Evolutionary conservation across 2,797 vertebrate genomes (phyloP).

Genomic region (Nothura maculosa): DNA sequence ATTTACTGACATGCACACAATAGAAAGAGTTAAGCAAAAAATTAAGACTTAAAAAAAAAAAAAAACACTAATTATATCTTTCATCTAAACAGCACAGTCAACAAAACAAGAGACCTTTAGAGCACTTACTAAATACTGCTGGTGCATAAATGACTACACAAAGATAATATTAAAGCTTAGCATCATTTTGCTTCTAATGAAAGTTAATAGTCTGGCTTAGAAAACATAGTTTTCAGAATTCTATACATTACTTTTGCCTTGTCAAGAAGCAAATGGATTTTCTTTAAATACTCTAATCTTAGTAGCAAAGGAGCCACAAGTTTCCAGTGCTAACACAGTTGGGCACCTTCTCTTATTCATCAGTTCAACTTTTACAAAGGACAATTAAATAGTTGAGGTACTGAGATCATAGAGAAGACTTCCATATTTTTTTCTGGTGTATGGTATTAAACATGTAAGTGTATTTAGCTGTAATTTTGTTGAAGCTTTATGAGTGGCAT

Average conservation of each 20-base stretch:
- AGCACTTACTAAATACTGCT: constrained; percentile 72
- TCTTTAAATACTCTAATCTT: not conserved
- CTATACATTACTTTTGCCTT: not conserved
- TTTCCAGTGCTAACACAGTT: not conserved
- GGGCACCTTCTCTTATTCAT: not conserved
- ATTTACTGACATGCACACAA: constrained; percentile 73
- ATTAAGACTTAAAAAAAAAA: constrained; percentile 70
- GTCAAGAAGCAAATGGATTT: not conserved
- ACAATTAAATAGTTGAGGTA: not conserved
- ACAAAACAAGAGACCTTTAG: constrained; percentile 64
- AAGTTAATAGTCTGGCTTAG: not conserved
- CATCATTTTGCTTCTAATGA: not conserved
- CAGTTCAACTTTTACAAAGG: not conserved
- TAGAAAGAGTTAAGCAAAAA: constrained; percentile 70
- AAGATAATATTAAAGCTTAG: constrained; percentile 14
- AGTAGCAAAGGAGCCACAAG: not conserved
- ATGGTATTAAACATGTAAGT: not conserved
- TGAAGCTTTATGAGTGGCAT: accelerated
- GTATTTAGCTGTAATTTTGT: not conserved
- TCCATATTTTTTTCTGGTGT: not conserved
- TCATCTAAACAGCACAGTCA: constrained; percentile 65
- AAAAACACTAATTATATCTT: constrained; percentile 73
- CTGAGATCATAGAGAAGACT: not conserved
- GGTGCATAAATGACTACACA: constrained; percentile 37
- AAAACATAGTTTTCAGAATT: not conserved